Conservation (phyloP, 2,113 vertebrate species). For the Caloenas nicobarica region DNA sequence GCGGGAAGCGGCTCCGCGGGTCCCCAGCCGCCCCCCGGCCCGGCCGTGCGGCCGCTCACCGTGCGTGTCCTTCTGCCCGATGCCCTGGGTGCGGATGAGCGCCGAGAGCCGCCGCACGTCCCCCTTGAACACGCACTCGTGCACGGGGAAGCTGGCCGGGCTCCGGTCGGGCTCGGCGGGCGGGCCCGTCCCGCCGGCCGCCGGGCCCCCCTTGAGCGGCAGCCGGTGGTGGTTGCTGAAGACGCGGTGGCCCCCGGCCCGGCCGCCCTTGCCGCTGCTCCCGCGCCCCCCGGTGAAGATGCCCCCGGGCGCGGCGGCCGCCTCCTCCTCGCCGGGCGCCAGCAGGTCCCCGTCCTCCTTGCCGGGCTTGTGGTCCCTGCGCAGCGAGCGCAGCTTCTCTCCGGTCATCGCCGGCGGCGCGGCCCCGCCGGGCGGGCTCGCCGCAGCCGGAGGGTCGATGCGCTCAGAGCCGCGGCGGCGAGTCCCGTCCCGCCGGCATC, state of each 20-base stretch:
- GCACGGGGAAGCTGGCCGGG: conserved; percentile 86
- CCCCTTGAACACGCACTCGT: conserved; percentile 95
- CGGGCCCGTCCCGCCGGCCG: conserved; percentile 1
- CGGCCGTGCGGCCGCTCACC: conserved; percentile 72
- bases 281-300: conserved; percentile 76
- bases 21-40: not conserved
- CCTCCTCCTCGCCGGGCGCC: conserved; percentile 90
- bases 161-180: conserved; percentile 54
- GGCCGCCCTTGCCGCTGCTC: conserved; percentile 76
- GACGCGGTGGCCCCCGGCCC: conserved; percentile 73
- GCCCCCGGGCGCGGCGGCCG: conserved; percentile 77
- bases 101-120: conserved; percentile 93
- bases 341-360: conserved; percentile 87
- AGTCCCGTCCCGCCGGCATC: conserved; percentile 53
- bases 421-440: conserved; percentile 41
- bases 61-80: conserved; percentile 94
- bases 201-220: conserved; percentile 38
- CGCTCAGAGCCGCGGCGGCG: conserved; percentile 52
- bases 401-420: conserved; percentile 84
- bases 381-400: conserved; percentile 93
- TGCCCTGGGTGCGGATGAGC: conserved; percentile 94
- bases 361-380: conserved; percentile 89
- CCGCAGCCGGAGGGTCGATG: conserved; percentile 62
- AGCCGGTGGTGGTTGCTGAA: conserved; percentile 80
- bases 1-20: not conserved